These are phyloP conservation scores for Micoletzkya japonica DNA, from an alignment of 2,888 invertebrate species.

Conservation along the genomic window DNA sequence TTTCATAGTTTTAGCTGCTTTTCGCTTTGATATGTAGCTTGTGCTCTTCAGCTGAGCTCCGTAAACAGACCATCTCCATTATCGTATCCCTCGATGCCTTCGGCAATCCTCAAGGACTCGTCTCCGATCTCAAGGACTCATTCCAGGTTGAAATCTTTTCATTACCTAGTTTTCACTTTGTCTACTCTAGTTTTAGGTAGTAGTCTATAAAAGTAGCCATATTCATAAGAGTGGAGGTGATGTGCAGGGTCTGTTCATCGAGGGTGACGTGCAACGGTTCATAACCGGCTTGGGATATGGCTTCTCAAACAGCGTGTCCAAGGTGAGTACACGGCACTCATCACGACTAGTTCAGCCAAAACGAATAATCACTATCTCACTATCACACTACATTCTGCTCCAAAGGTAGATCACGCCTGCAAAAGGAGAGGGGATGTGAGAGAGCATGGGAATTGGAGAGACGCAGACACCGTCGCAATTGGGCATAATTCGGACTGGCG, in stretches of 20 bases:
- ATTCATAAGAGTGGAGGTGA: neutral
- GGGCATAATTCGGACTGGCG: too few species aligned
- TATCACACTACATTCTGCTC: neutral
- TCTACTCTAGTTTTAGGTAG: too few species aligned
- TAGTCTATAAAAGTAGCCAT: too few species aligned
- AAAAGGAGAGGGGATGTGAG: too few species aligned
- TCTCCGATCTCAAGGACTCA: conserved; percentile 93
- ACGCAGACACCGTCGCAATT: too few species aligned
- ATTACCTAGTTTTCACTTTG: too few species aligned
- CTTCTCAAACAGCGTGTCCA: conserved; percentile 93
- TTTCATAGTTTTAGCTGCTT: neutral
- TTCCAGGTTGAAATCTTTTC: too few species aligned
- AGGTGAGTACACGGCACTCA: conserved; percentile 70
- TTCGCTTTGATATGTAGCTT: neutral
- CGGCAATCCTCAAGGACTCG: conserved; percentile 92
- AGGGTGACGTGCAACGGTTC: conserved; percentile 87
- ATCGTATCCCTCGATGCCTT: conserved; percentile 94
- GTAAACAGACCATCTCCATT: conserved; percentile 92
- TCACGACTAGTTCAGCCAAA: neutral
- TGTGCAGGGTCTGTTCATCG: conserved; percentile 80
- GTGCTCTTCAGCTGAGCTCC: conserved; percentile 74
- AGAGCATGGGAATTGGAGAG: too few species aligned
- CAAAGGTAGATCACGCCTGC: too few species aligned
- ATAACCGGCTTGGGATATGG: conserved; percentile 96
- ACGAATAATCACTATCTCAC: neutral